These are phyloP conservation scores for Psophia crepitans DNA, from an alignment of 2,113 vertebrate genomes.

Conservation along the genomic window DNA sequence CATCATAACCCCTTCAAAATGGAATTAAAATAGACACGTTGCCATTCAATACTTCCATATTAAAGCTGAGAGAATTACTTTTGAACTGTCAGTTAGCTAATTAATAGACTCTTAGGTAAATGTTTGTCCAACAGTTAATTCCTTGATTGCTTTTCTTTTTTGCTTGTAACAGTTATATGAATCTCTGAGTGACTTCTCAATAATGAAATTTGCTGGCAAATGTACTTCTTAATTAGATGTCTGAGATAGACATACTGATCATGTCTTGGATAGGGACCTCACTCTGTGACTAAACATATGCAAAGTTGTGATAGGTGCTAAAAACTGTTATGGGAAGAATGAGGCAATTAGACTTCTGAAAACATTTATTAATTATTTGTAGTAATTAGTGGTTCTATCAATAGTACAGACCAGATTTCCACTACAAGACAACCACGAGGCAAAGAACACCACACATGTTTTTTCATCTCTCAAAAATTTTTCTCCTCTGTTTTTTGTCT, in stretches of 20 bases:
- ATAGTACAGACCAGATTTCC: background rate
- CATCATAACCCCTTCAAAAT: background rate
- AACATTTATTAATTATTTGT: background rate
- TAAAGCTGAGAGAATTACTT: background rate
- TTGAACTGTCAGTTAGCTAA: background rate
- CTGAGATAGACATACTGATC: background rate
- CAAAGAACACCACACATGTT: fast-evolving
- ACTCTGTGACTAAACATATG: background rate
- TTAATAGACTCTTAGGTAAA: slow-evolving; percentile 15
- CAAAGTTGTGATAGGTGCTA: background rate
- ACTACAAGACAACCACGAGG: background rate
- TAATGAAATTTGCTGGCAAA: background rate
- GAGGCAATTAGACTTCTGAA: background rate
- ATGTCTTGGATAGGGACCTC: background rate
- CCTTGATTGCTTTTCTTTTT: background rate
- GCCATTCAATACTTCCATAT: background rate
- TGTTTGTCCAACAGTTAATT: slow-evolving; percentile 25
- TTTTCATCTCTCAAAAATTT: background rate
- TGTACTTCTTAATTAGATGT: background rate
- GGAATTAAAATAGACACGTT: background rate
- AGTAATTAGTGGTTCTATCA: background rate
- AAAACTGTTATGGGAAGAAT: background rate
- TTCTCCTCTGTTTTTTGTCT: background rate
- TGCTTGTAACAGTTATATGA: background rate
- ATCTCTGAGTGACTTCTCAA: background rate